A percentile compares a stretch with the other conserved stretches of the same genome.
These are phyloP conservation scores for Sinocyclocheilus anophthalmus DNA, from an alignment of 2,113 vertebrate genomes.

Conservation along the genomic window DNA sequence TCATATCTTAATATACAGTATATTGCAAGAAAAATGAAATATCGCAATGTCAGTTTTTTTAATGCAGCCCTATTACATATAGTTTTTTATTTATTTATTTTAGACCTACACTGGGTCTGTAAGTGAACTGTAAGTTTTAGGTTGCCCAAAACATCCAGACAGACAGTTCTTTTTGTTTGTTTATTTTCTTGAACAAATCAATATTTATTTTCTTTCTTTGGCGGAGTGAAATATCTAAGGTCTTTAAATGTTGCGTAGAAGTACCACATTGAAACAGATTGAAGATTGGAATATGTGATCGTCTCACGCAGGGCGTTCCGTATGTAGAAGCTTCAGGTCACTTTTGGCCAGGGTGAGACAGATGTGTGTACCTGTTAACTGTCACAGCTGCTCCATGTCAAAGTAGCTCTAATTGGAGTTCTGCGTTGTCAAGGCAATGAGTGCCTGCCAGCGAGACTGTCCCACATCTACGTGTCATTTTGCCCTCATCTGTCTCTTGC, in stretches of 20 bases:
- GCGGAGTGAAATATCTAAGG: neutral
- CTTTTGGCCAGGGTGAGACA: conserved; percentile 25
- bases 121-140: neutral
- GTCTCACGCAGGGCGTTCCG: neutral
- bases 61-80: too few species aligned
- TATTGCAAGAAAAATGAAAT: neutral
- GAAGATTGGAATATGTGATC: neutral
- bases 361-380: conserved; percentile 43
- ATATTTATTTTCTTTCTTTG: neutral
- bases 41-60: neutral
- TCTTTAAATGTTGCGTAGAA: neutral
- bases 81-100: neutral
- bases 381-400: conserved; percentile 29
- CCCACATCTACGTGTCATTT: conserved; percentile 39
- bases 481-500: conserved; percentile 30
- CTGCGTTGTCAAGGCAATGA: conserved; percentile 32
- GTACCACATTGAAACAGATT: neutral
- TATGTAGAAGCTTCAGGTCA: conserved; percentile 26
- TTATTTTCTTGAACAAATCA: neutral
- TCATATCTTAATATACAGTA: too few species aligned
- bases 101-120: neutral
- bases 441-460: conserved; percentile 31
- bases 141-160: neutral
- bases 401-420: conserved; percentile 36
- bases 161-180: neutral